Base-by-base conservation (phyloP, 2,888 invertebrate species). In the Sturmia bella region DNA sequence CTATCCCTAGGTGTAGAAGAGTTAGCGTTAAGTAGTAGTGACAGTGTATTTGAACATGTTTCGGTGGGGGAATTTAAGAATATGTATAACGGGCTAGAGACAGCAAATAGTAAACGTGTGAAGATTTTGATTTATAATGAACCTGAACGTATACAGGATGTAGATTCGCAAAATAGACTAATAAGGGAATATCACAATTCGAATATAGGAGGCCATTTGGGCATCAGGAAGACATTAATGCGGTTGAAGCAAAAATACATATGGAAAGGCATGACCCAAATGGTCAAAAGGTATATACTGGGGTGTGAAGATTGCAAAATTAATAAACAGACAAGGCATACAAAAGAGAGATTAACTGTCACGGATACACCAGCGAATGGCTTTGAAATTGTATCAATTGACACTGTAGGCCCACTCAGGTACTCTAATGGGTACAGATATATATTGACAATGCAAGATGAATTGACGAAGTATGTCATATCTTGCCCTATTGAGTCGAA, bases 181-280 rank as follows among this genome's bases (percentile, higher is more conserved):
- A 56, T 56, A 17, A 6, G 9, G 11, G 56, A 56, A 5, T 56
- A 56, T 32, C 56, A 56, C 15, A 56, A 56, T 56, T 56, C 56
- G 17, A 32, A 12, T n/a, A 6, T 11, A 17, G 56, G 12, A 56
- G 56, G 56, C 0, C 32, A 56, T 56, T 27, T 54, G 15, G 54
- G 54, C n/a, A 54, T 54, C n/a, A 54, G 54, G 24, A 54, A 54
- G 27, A 54, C 37, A 27, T 13, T 9, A 11, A 3, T 56, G 19
- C 27, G 11, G 11, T 32, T 54, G 15, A 54, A 54, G 12, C n/a
- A 54, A 32, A 54, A n/a, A 32, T 54, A 9, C 1, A 21, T n/a
- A n/a, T n/a, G 21, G 12, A 21, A n/a, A n/a, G 3, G 9, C 19
- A 21, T 12, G n/a, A n/a, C n/a, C n/a, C n/a, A n/a, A n/a, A n/a